A percentile compares a stretch with the other conserved stretches of the same genome.
Evolutionary conservation across 2,113 vertebrate species (phyloP).

Genomic region (Xerus inauris): DNA sequence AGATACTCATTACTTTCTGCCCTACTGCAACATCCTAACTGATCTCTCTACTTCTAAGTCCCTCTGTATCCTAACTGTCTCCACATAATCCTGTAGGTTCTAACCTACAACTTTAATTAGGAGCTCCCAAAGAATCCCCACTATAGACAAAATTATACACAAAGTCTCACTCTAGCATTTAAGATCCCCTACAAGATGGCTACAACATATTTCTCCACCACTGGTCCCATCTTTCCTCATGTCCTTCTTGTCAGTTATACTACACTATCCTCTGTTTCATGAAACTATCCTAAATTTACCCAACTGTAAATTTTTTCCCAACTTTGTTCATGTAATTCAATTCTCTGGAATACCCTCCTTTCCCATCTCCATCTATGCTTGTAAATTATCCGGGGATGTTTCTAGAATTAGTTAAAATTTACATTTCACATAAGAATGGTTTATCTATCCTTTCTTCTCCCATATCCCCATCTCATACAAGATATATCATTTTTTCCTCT

Average conservation of each 20-base stretch:
- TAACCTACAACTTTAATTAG: slow-evolving; percentile 42
- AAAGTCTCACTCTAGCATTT: not conserved
- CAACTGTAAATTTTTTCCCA: not conserved
- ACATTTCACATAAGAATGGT: not conserved
- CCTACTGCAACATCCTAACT: not conserved
- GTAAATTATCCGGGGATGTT: not conserved
- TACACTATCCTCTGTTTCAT: not conserved
- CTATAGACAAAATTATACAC: not conserved
- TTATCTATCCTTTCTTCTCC: not conserved
- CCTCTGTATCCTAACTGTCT: not conserved
- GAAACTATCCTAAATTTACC: not conserved
- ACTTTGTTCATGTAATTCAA: not conserved
- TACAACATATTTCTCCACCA: not conserved
- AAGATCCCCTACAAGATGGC: not conserved
- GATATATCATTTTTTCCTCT: not conserved
- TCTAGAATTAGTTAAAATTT: not conserved
- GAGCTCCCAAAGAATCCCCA: not conserved
- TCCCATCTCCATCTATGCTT: not conserved
- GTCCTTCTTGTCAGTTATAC: not conserved
- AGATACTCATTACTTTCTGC: slow-evolving; percentile 59
- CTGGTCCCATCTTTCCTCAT: not conserved
- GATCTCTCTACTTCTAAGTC: slow-evolving; percentile 42
- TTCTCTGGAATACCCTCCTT: not conserved
- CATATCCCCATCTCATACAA: not conserved
- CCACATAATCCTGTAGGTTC: not conserved